Conservation (phyloP, 2,113 vertebrate species). For the Bolborhynchus lineola region DNA sequence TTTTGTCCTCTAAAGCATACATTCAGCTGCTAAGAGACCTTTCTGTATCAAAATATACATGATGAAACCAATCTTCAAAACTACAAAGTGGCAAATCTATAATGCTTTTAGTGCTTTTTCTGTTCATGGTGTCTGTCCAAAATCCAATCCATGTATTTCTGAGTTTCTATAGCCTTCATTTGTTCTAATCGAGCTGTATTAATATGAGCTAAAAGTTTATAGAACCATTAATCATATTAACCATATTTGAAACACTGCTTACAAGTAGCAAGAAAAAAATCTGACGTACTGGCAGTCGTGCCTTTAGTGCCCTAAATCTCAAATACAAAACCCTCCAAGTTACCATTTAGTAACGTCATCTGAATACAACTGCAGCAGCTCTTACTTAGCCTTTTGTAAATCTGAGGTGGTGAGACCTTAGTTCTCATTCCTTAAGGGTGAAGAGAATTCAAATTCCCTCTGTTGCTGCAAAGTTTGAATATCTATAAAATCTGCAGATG, state of each 20-base stretch:
- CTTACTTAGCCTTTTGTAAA: neutral
- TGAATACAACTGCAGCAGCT: neutral
- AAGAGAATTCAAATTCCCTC: neutral
- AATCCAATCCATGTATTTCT: neutral
- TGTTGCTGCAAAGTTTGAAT: neutral
- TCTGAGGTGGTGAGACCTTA: neutral
- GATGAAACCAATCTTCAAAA: neutral
- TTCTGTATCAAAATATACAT: neutral
- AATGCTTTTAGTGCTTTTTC: neutral
- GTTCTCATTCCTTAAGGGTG: neutral
- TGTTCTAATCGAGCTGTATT: neutral
- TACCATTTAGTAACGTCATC: neutral
- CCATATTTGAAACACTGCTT: neutral
- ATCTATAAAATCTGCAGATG: neutral
- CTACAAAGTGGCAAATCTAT: neutral
- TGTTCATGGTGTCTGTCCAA: neutral
- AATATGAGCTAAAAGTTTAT: neutral
- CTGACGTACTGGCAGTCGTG: accelerated
- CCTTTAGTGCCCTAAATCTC: neutral
- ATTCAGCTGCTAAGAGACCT: neutral
- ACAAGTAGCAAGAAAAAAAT: neutral
- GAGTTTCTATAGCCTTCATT: neutral
- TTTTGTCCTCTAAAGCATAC: neutral
- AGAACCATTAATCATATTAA: neutral
- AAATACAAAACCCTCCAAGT: accelerated